Evolutionary conservation across 2,113 vertebrate species (phyloP).

Genomic region (Cyprinodon tularosa): DNA sequence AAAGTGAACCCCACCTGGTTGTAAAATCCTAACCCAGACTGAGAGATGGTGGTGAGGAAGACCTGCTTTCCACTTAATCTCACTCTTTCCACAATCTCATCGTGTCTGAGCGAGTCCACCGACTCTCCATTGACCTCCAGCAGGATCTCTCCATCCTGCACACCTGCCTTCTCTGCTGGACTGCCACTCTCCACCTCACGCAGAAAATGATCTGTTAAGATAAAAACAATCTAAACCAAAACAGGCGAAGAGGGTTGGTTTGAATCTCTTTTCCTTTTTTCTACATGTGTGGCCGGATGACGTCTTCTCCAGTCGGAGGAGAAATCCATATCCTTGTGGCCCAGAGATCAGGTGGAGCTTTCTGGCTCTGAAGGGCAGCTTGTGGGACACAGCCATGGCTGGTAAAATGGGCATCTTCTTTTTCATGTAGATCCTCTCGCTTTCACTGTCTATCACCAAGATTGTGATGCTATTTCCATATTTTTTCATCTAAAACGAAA

Average conservation of each 20-base stretch:
- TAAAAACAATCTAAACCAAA: neutral
- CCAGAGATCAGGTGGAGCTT: constrained; percentile 78
- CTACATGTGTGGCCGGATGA: constrained; percentile 75
- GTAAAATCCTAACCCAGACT: constrained; percentile 83
- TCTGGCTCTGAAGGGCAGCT: constrained; percentile 80
- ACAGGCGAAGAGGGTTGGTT: neutral
- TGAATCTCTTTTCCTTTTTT: constrained; percentile 25
- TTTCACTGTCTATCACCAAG: constrained; percentile 84
- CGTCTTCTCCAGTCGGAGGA: constrained; percentile 83
- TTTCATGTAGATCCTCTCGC: constrained; percentile 81
- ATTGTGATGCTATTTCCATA: constrained; percentile 82
- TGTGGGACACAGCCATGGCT: constrained; percentile 80
- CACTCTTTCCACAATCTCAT: constrained; percentile 85
- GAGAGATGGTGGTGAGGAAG: constrained; percentile 83
- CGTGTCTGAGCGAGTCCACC: constrained; percentile 83
- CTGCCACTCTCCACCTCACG: constrained; percentile 82
- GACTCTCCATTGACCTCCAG: constrained; percentile 90
- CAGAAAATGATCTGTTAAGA: constrained; percentile 84
- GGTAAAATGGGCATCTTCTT: constrained; percentile 78
- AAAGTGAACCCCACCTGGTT: constrained; percentile 75
- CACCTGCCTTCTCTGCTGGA: constrained; percentile 86
- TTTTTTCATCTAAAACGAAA: constrained; percentile 81
- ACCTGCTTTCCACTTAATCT: constrained; percentile 75
- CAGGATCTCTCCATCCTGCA: constrained; percentile 88
- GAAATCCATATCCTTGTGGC: constrained; percentile 83